A percentile compares a stretch with the other conserved stretches of the same genome.
These are phyloP conservation scores for Sarcophaga subvicina DNA, from an alignment of 2,888 invertebrate species.

Conservation along the genomic window DNA sequence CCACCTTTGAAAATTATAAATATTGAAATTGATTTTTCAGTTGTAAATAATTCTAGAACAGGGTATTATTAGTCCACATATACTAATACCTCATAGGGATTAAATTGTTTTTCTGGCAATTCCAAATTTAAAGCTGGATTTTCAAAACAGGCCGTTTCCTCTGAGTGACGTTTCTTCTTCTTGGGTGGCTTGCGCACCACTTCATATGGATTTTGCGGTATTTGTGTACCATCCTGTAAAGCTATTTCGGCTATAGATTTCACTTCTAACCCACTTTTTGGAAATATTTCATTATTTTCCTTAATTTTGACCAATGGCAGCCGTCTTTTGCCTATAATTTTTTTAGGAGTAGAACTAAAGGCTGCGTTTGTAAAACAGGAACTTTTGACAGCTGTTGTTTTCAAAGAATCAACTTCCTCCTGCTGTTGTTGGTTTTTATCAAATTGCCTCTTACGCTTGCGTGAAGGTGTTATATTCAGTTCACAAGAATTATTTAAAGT, in stretches of 20 bases:
- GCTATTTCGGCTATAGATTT: conserved; percentile 79
- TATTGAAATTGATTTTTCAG: neutral
- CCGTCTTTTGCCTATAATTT: conserved; percentile 75
- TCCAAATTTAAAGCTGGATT: conserved; percentile 81
- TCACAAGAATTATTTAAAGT: conserved; percentile 40
- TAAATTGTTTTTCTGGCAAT: conserved; percentile 79
- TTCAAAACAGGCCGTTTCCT: conserved; percentile 78
- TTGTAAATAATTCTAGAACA: neutral
- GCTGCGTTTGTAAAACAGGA: conserved; percentile 79
- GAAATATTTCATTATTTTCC: conserved; percentile 67
- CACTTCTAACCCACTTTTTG: conserved; percentile 76
- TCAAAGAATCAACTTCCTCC: conserved; percentile 21
- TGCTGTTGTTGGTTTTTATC: conserved; percentile 50
- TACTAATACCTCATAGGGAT: conserved; percentile 80
- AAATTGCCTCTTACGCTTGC: conserved; percentile 80
- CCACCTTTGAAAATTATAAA: conserved; percentile 72
- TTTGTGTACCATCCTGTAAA: conserved; percentile 19
- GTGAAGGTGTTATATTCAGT: conserved; percentile 71
- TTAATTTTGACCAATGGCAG: conserved; percentile 69
- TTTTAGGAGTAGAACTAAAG: conserved; percentile 80
- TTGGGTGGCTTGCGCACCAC: conserved; percentile 80
- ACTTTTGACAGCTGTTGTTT: conserved; percentile 52
- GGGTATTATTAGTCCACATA: no score
- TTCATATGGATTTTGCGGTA: conserved; percentile 78
- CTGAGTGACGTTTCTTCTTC: conserved; percentile 78